Conservation (phyloP, 2,113 vertebrate genomes). For the Cyphomyrus discorhynchus region DNA sequence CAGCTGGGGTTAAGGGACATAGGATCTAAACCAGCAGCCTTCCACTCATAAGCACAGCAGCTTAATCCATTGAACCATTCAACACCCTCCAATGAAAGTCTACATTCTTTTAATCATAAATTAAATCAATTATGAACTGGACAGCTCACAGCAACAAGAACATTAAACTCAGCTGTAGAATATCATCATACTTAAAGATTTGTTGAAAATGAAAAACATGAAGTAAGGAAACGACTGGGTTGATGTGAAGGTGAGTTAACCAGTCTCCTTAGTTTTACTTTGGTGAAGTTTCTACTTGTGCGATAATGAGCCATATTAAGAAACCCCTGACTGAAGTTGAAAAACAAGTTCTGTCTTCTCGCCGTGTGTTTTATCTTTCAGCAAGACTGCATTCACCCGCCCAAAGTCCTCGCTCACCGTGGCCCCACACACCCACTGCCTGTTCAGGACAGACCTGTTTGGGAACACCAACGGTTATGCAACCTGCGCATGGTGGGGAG, state of each 20-base stretch:
- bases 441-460: slow-evolving; percentile 37
- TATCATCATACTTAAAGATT: background rate
- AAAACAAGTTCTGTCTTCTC: slow-evolving; percentile 14
- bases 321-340: slow-evolving; percentile 47
- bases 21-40: background rate
- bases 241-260: background rate
- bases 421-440: background rate
- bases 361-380: background rate
- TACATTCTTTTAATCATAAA: background rate
- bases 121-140: background rate
- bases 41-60: background rate
- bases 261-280: background rate
- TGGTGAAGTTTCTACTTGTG: slow-evolving; percentile 55
- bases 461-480: background rate
- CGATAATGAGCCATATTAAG: slow-evolving; percentile 56
- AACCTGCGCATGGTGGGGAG: slow-evolving; percentile 15
- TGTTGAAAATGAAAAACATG: background rate
- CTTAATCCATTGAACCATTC: background rate
- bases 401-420: background rate
- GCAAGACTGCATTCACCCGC: background rate
- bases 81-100: background rate
- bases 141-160: slow-evolving; percentile 35
- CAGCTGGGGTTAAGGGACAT: background rate
- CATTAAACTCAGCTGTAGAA: background rate
- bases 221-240: background rate